These are phyloP conservation scores for Hippopotamus amphibius DNA, from an alignment of 2,113 vertebrate genomes.

Conservation along the genomic window DNA sequence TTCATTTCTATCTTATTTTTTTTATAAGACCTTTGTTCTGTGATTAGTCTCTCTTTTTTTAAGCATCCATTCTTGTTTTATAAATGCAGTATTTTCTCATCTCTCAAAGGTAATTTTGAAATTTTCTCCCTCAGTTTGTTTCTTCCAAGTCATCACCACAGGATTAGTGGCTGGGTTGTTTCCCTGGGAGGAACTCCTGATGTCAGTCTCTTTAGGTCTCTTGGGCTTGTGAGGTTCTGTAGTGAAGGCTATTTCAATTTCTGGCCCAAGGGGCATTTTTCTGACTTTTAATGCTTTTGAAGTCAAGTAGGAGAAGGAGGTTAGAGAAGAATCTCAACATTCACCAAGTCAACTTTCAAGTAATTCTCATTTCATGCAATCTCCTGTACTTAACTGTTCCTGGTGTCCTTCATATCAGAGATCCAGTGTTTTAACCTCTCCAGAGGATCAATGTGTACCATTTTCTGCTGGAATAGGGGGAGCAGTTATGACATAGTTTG, in stretches of 20 bases:
- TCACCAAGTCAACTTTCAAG: background rate
- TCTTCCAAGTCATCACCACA: background rate
- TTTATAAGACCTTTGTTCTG: background rate
- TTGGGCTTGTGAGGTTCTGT: background rate
- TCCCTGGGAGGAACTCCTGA: background rate
- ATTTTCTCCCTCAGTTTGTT: background rate
- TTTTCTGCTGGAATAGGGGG: background rate
- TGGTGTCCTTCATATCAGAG: background rate
- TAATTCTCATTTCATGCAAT: background rate
- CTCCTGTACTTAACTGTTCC: background rate
- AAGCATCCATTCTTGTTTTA: background rate
- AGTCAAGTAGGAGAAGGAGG: background rate
- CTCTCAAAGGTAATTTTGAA: background rate
- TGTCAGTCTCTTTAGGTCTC: background rate
- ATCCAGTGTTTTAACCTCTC: background rate
- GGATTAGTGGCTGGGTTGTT: background rate
- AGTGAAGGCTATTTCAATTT: background rate
- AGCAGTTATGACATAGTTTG: background rate
- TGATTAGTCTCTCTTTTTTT: background rate
- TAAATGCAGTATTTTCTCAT: background rate
- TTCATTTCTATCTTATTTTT: background rate
- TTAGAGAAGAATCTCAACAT: conserved; percentile 6
- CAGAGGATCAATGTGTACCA: background rate
- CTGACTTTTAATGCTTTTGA: background rate
- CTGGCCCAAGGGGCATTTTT: background rate